phyloP scores from a whole-genome alignment of 2,888 invertebrate species.

The Dermolepida albohirtum region DNA sequence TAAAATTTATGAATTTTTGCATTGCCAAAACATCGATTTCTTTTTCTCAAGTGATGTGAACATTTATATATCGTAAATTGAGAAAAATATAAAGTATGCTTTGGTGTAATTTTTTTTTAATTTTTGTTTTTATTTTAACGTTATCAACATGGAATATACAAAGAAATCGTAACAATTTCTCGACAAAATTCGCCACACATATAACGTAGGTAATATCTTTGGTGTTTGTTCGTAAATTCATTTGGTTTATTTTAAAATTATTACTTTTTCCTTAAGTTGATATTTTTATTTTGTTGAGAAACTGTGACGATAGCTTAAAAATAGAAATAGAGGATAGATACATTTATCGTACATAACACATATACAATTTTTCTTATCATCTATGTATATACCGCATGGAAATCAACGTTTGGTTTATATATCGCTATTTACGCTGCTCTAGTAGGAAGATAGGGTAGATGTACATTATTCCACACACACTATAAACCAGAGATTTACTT shows the following conservation, averaged over 20 bases:
- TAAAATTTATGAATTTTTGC: slow-evolving; percentile 34
- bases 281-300: slow-evolving; percentile 6
- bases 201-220: slow-evolving; percentile 13
- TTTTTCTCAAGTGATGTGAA: slow-evolving; percentile 28
- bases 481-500: slow-evolving; percentile 6
- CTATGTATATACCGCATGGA: slow-evolving; percentile 1
- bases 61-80: slow-evolving; percentile 8
- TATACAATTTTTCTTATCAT: slow-evolving; percentile 26
- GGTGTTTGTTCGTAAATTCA: slow-evolving; percentile 30
- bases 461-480: neutral
- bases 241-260: slow-evolving; percentile 4
- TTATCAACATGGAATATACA: slow-evolving; percentile 39
- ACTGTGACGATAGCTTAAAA: slow-evolving; percentile 24
- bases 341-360: slow-evolving; percentile 25
- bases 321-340: slow-evolving; percentile 21
- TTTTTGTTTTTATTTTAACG: slow-evolving; percentile 12
- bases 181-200: slow-evolving; percentile 16
- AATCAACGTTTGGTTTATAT: too few species aligned
- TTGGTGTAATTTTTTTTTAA: slow-evolving; percentile 22
- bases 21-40: slow-evolving; percentile 26
- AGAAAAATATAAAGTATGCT: slow-evolving; percentile 37
- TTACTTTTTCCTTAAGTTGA: neutral
- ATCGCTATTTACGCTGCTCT: too few species aligned
- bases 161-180: slow-evolving; percentile 10
- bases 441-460: too few species aligned